A percentile compares a stretch with the other conserved stretches of the same genome.
Conservation (phyloP, 2,113 vertebrate species). For the Corydoras sp. region DNA sequence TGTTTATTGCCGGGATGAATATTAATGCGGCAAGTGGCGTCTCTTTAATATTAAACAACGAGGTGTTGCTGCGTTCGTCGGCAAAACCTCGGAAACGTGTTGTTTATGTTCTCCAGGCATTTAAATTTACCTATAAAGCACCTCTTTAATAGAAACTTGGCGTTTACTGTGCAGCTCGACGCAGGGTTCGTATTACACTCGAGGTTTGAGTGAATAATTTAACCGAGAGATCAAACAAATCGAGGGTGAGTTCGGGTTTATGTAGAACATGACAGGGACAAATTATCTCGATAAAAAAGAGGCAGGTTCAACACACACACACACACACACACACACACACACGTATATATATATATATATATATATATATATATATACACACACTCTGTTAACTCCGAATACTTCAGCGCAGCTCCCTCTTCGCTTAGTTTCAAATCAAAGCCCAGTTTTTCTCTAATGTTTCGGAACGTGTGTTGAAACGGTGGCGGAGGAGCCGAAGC, state of each 20-base stretch:
- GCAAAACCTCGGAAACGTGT: not conserved
- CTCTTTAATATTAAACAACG: conserved; percentile 37
- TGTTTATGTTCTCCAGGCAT: conserved; percentile 30
- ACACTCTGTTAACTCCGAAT: too few relatives aligned
- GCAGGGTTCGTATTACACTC: conserved; percentile 3
- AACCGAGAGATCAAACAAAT: conserved; percentile 22
- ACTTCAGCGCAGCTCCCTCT: too few relatives aligned
- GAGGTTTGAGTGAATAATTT: conserved; percentile 6
- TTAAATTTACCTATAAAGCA: too few relatives aligned
- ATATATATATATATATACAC: too few relatives aligned
- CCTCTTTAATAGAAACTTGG: too few relatives aligned
- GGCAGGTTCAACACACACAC: not conserved
- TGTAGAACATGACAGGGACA: conserved; percentile 6
- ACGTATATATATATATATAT: not conserved
- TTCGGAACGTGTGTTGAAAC: too few relatives aligned
- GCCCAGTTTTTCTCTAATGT: too few relatives aligned
- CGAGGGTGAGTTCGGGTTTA: not conserved
- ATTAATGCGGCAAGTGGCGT: conserved; percentile 11
- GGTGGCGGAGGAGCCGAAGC: too few relatives aligned
- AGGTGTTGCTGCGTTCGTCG: too few relatives aligned
- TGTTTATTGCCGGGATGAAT: conserved; percentile 24
- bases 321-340: conserved; percentile 10
- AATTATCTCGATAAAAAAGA: conserved; percentile 24
- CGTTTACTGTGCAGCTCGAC: not conserved
- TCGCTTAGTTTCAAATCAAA: too few relatives aligned